Base-by-base conservation (phyloP, 2,113 vertebrate species). In the Lampris incognitus region DNA sequence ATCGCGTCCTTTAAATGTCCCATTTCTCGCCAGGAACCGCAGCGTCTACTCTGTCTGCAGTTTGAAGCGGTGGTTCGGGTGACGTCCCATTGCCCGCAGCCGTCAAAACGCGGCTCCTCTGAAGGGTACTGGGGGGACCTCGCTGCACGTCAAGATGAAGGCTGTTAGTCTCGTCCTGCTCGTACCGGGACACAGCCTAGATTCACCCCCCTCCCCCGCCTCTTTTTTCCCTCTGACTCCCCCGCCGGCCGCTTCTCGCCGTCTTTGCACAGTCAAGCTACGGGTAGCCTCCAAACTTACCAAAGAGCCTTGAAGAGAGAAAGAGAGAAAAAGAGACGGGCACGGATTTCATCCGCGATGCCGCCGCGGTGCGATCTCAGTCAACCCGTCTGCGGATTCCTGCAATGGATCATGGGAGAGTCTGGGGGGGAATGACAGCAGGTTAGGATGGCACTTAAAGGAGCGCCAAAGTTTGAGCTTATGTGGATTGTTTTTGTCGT, bases 151-250 rank as follows among this genome's bases (percentile, higher is more conserved):
- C 74, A 73, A 59, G 48, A 71, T 82, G 77, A 74, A 68, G 67
- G 72, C 78, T 84, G 70, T 66, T 24, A 64, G 82, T 88, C 88
- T 79, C 13, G 69, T 83, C 79, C 71, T 51, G 72, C 72, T 86
- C 81, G 71, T 86, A 87, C 91, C 89, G 79, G 91, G 89, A 91
- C 92, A 50, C 84, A 63, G 87, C 80, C 87, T 90, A 72, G 79
- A 85, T 9, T 79, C 73, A 66, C 81, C 70, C 66, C 61, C 13
- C 54, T 60, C 64, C 74, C 49, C 58, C 70, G 59, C 72, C 73
- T 84, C 81, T 79, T 81, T 61, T 54, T 24, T 24, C 24, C 77
- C 85, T 81, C 61, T 61, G 82, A 81, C 89, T 90, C 88, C 88
- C 83, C 90, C 83, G 88, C 89, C 79, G 85, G 84, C 89, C 85